Conservation (phyloP, 2,888 invertebrate species). For the Palloptera scutellata region DNA sequence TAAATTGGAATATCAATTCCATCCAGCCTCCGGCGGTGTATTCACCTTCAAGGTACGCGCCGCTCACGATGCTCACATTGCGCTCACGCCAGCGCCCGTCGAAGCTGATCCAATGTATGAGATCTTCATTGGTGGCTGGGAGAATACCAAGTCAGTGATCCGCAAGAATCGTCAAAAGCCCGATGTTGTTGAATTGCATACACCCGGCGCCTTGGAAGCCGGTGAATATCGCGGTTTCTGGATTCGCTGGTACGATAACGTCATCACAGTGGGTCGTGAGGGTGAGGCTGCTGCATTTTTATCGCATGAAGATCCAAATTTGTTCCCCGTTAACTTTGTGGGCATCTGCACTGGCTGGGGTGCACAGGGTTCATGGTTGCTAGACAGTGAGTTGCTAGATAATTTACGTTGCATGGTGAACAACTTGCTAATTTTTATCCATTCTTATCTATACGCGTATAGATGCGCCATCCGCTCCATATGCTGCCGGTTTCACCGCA, state of each 20-base stretch:
- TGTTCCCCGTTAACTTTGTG: constrained; percentile 76
- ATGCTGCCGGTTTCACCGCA: constrained; percentile 48
- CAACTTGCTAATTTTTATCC: constrained; percentile 5
- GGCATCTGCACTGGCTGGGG: constrained; percentile 91
- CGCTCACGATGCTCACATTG: constrained; percentile 84
- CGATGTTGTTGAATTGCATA: constrained; percentile 75
- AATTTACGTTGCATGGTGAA: no score
- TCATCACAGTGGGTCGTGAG: constrained; percentile 76
- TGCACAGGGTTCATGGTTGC: constrained; percentile 80
- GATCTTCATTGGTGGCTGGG: constrained; percentile 90
- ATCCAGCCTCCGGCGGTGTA: constrained; percentile 74
- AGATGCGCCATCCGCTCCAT: constrained; percentile 27
- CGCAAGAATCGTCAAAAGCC: constrained; percentile 80
- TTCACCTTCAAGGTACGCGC: constrained; percentile 82
- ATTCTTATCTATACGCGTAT: background rate
- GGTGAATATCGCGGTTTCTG: constrained; percentile 85
- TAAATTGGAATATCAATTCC: constrained; percentile 83
- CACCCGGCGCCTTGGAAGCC: constrained; percentile 75
- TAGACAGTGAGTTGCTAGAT: constrained; percentile 72
- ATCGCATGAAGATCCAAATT: constrained; percentile 75
- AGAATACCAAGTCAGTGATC: constrained; percentile 83
- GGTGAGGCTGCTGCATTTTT: constrained; percentile 77
- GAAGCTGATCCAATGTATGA: constrained; percentile 84
- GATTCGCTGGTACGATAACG: constrained; percentile 79
- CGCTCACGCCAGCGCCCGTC: constrained; percentile 75